Evolutionary conservation across 2,113 vertebrate species (phyloP).

Genomic region (Gavia stellata): DNA sequence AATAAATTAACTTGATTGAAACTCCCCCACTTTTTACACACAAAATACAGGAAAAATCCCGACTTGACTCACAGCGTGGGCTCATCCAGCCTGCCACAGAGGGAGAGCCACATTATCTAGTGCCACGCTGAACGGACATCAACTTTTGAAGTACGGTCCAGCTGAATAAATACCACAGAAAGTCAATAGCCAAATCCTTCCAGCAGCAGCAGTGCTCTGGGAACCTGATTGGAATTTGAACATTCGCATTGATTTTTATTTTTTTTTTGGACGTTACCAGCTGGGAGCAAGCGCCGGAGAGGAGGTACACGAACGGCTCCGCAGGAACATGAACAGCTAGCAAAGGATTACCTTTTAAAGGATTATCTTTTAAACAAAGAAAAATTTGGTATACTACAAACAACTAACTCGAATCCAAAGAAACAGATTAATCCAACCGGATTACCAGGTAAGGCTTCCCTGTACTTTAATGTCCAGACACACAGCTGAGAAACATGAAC

Average conservation of each 20-base stretch:
- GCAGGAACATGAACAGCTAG: background rate
- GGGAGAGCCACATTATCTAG: background rate
- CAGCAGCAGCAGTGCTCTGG: background rate
- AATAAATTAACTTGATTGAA: background rate
- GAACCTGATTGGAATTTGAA: constrained; percentile 40
- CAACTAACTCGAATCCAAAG: constrained; percentile 3
- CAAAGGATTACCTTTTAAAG: background rate
- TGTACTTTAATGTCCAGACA: background rate
- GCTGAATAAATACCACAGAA: constrained; percentile 36
- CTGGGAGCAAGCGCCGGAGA: background rate
- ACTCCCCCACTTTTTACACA: background rate
- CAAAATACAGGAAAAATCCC: background rate
- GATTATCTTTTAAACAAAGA: constrained; percentile 52
- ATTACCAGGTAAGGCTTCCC: constrained; percentile 27
- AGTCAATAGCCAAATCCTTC: constrained; percentile 41
- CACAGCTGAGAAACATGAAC: background rate
- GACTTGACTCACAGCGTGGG: background rate
- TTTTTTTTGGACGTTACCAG: background rate
- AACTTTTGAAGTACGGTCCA: background rate
- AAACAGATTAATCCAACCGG: constrained; percentile 30
- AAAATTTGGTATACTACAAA: constrained; percentile 1
- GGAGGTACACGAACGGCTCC: background rate
- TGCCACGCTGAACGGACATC: background rate
- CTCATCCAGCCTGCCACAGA: background rate
- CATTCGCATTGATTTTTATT: background rate